These are phyloP conservation scores for Chrysopa pallens DNA, from an alignment of 1,140 invertebrate species.

Conservation along the genomic window DNA sequence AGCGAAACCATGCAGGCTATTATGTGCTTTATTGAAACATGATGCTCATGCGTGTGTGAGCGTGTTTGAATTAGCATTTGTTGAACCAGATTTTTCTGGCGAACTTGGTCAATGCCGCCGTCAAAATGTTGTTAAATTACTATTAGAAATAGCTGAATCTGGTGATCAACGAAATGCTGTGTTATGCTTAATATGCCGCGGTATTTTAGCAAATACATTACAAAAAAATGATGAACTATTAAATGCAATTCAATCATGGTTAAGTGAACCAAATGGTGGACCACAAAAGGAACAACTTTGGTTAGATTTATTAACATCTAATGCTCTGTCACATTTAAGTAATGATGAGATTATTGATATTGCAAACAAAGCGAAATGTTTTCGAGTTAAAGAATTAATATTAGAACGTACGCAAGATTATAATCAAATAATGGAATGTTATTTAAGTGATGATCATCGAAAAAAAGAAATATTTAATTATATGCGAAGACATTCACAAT, in stretches of 20 bases:
- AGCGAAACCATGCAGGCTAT: slow-evolving; percentile 28
- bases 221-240: slow-evolving; percentile 13
- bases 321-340: slow-evolving; percentile 39
- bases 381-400: slow-evolving; percentile 25
- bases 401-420: slow-evolving; percentile 24
- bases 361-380: slow-evolving; percentile 24
- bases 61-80: slow-evolving; percentile 73
- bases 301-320: slow-evolving; percentile 52
- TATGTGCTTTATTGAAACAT: slow-evolving; percentile 64
- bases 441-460: slow-evolving; percentile 31
- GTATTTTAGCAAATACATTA: slow-evolving; percentile 20
- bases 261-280: not conserved
- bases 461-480: slow-evolving; percentile 57
- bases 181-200: slow-evolving; percentile 28
- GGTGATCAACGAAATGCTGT: slow-evolving; percentile 37
- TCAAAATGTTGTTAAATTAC: slow-evolving; percentile 63
- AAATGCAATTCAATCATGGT: not conserved
- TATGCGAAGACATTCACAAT: slow-evolving; percentile 45
- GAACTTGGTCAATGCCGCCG: slow-evolving; percentile 54
- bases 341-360: slow-evolving; percentile 20
- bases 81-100: slow-evolving; percentile 59
- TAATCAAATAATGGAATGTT: slow-evolving; percentile 26
- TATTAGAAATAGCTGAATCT: slow-evolving; percentile 57
- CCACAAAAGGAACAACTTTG: slow-evolving; percentile 51
- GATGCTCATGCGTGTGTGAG: slow-evolving; percentile 83